Percentiles rank a stretch among this genome's conserved stretches.
These are phyloP conservation scores for Lithophane leautieri DNA, from an alignment of 2,888 invertebrate genomes.

Conservation along the genomic window DNA sequence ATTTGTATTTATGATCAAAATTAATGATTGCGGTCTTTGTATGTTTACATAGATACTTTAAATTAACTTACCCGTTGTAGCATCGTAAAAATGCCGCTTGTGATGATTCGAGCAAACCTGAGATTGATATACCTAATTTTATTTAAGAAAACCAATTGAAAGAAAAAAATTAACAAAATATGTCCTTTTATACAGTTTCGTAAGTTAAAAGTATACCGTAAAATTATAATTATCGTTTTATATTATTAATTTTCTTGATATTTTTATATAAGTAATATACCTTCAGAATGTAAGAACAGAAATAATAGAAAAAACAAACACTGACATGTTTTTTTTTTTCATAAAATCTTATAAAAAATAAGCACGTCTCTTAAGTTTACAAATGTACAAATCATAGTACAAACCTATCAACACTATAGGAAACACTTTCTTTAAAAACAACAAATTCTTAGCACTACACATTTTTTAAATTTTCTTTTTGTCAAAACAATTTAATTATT, in stretches of 20 bases:
- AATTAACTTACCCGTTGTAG: conserved; percentile 79
- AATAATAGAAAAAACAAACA: no score
- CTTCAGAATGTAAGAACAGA: background rate
- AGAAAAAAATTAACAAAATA: background rate
- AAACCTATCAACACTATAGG: conserved; percentile 57
- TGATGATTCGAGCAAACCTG: conserved; percentile 70
- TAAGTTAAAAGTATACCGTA: background rate
- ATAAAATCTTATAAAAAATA: background rate
- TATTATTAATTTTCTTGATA: background rate
- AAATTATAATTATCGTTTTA: background rate
- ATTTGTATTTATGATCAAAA: background rate
- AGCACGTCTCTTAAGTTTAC: background rate
- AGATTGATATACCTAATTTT: conserved; percentile 16
- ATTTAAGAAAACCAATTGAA: background rate
- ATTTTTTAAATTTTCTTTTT: conserved; percentile 48
- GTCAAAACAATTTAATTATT: background rate
- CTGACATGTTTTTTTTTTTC: no score
- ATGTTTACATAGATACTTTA: no score
- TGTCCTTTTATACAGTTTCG: background rate
- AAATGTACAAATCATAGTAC: conserved; percentile 41
- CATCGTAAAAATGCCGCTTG: conserved; percentile 79
- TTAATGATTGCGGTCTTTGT: background rate
- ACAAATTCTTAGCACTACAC: conserved; percentile 53
- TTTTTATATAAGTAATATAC: no score
- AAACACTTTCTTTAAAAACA: conserved; percentile 23